Base-by-base conservation (phyloP, 2,113 vertebrate genomes). In the Aphyosemion australe region DNA sequence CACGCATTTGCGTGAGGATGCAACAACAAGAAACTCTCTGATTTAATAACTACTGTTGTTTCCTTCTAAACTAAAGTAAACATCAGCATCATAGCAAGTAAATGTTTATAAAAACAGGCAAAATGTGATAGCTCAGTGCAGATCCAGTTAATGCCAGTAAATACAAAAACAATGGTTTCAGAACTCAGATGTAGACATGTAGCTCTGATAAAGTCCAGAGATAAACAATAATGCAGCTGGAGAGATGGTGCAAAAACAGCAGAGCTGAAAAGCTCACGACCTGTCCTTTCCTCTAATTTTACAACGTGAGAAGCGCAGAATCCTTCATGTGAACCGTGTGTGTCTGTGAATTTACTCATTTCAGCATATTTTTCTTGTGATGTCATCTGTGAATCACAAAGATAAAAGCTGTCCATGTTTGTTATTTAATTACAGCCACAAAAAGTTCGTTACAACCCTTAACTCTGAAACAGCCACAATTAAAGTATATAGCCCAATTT, bases 401-500 rank as follows among this genome's bases (percentile, higher is more conserved):
- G 26, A 12, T 39, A 46, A 43, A 20, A 42, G 49, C 21, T 1
- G 18, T 19, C 43, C 10, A 72, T 12, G 19, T 11, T 8, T 34
- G 76, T 76, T 60, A 78, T 60, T 68, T 39, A 5, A 39, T 39
- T 12, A 8, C 8, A 61, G 19, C 42, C 1, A 63, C 55, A 55
- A 0, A 69, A 48, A 2, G 6, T 18, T 12, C 19, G 6, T 57
- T 41, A 62, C 9, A 50, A n/a, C 41, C 42, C n/a, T 46, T 8
- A 39, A 13, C 12, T 43, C 19, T 3, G 18, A 43, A 60, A 61
- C 21, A 43, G 1, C 52, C 1, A 9, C 20, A 45, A 50, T 74
- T 39, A 83, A 0, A 4, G 5, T 9, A 56, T 57, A 75, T 60
- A 48, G 56, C 12, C 21, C 52, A 61, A 81, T 88, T 87, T 75